Evolutionary conservation across 2,113 vertebrate species (phyloP).

Genomic region (Corythoichthys intestinalis): DNA sequence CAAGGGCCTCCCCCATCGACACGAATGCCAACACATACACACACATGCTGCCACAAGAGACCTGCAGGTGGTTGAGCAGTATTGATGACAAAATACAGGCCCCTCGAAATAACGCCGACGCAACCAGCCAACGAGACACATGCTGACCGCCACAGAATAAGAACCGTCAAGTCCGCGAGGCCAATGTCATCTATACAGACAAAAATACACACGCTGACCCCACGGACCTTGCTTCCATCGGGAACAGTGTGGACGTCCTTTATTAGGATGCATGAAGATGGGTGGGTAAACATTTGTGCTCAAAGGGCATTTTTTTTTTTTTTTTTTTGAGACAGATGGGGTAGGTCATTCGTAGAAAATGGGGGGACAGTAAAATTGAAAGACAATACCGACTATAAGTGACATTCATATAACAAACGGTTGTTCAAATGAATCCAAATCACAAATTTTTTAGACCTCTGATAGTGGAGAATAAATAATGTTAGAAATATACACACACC

Average conservation of each 20-base stretch:
- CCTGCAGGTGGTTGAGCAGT: slow-evolving; percentile 43
- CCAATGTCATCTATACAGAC: slow-evolving; percentile 54
- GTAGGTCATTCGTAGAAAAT: neutral
- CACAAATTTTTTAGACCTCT: too few relatives aligned
- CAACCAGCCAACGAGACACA: slow-evolving; percentile 31
- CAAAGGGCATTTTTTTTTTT: neutral
- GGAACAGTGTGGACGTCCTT: slow-evolving; percentile 35
- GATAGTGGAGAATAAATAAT: too few relatives aligned
- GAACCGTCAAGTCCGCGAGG: slow-evolving; percentile 29
- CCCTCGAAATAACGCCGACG: slow-evolving; percentile 61
- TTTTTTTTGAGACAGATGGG: neutral
- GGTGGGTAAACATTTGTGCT: neutral
- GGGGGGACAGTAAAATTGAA: neutral
- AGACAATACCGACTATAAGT: too few relatives aligned
- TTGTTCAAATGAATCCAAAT: too few relatives aligned
- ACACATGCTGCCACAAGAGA: slow-evolving; percentile 21
- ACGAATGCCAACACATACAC: slow-evolving; percentile 21
- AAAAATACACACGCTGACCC: slow-evolving; percentile 38
- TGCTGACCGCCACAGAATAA: slow-evolving; percentile 63
- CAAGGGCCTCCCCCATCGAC: slow-evolving; percentile 47
- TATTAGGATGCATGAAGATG: slow-evolving; percentile 2
- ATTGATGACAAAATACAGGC: slow-evolving; percentile 58
- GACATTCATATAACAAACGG: too few relatives aligned
- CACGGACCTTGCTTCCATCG: slow-evolving; percentile 44
- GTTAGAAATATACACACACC: too few relatives aligned